phyloP scores from a whole-genome alignment of 2,888 invertebrate species.

The Lasioglossum marginatum region DNA sequence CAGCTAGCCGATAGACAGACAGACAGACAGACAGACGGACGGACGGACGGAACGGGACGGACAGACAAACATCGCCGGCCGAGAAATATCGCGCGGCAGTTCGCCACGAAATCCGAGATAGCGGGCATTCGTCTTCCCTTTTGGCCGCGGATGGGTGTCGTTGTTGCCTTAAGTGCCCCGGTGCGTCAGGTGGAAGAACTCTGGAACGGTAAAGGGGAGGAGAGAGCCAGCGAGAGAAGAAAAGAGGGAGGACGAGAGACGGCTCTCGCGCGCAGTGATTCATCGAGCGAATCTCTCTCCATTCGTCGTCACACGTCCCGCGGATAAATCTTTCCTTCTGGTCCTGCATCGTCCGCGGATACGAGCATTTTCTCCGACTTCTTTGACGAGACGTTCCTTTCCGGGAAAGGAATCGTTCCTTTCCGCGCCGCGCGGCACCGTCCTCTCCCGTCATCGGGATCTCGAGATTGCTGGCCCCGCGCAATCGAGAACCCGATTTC shows the following conservation, averaged over 20 bases:
- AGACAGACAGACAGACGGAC: not conserved
- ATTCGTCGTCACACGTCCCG: conserved; percentile 52
- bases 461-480: not conserved
- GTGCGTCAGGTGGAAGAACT: conserved; percentile 59
- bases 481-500: conserved; percentile 1
- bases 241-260: not conserved
- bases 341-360: not conserved
- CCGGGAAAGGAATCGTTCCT: conserved; percentile 27
- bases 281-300: conserved; percentile 61
- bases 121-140: conserved; percentile 56
- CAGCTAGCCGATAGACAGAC: not conserved
- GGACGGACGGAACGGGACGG: not conserved
- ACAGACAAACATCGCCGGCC: not conserved
- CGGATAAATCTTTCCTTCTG: conserved; percentile 54
- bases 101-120: conserved; percentile 50
- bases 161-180: conserved; percentile 56
- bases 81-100: conserved; percentile 46
- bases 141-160: conserved; percentile 43
- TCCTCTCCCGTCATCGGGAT: not conserved
- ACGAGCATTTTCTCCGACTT: not conserved
- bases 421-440: conserved; percentile 3
- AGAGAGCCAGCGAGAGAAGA: not conserved
- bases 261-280: conserved; percentile 48
- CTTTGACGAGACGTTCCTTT: conserved; percentile 33
- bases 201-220: conserved; percentile 16